Conservation (phyloP, 2,113 vertebrate species). For the Trachemys scripta region DNA sequence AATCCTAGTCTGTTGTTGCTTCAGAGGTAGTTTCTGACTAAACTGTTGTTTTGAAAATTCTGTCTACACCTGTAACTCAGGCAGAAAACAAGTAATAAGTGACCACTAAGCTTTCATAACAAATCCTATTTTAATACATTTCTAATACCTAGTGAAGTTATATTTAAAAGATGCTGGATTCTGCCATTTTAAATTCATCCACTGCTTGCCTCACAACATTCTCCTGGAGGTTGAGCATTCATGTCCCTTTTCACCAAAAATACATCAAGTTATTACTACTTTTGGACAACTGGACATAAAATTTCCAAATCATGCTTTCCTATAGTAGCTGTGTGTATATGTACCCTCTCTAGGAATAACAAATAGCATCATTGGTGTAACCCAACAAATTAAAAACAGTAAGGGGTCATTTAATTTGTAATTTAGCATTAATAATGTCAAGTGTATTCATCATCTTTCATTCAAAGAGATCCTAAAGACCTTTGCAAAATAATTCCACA, state of each 20-base stretch:
- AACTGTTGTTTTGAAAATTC: not conserved
- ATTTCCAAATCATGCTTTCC: slow-evolving; percentile 39
- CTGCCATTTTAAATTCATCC: not conserved
- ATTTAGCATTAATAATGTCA: not conserved
- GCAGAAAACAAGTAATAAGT: not conserved
- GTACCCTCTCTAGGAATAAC: not conserved
- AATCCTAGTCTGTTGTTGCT: not conserved
- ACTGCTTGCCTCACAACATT: not conserved
- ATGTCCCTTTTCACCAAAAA: slow-evolving; percentile 37
- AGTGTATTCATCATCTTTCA: not conserved
- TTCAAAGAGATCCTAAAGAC: not conserved
- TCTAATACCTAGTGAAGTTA: not conserved
- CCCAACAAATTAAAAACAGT: not conserved
- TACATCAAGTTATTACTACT: slow-evolving; percentile 46
- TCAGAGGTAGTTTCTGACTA: not conserved
- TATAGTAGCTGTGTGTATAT: not conserved
- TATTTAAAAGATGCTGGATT: not conserved
- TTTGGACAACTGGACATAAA: slow-evolving; percentile 13
- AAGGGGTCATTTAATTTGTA: not conserved
- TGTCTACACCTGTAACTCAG: not conserved
- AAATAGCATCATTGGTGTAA: not conserved
- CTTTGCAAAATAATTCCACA: not conserved
- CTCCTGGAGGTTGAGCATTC: slow-evolving; percentile 18
- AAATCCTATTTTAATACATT: not conserved
- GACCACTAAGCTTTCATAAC: not conserved